A percentile compares a stretch with the other conserved stretches of the same genome.
Evolutionary conservation across 2,797 vertebrate genomes (phyloP).

Genomic region (Miichthys miiuy): DNA sequence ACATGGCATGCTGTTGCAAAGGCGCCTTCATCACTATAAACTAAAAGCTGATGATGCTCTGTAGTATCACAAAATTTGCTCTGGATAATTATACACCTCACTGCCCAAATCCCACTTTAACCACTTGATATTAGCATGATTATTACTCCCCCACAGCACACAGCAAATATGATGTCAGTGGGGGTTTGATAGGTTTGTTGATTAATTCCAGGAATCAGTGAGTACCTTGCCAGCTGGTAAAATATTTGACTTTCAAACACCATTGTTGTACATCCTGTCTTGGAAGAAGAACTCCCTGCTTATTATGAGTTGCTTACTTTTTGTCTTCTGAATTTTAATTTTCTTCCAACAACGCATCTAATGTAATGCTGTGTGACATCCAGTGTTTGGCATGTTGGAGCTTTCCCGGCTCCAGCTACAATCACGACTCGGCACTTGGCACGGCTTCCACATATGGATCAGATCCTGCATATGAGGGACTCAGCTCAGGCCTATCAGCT

Average conservation of each 20-base stretch:
- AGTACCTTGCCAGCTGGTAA: slow-evolving; percentile 18
- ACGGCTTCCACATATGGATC: background rate
- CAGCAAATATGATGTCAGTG: background rate
- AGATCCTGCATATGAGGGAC: background rate
- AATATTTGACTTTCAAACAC: slow-evolving; percentile 21
- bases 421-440: background rate
- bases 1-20: background rate
- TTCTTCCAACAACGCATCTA: background rate
- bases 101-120: slow-evolving; percentile 38
- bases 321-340: background rate
- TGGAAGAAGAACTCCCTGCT: background rate
- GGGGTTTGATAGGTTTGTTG: slow-evolving; percentile 37
- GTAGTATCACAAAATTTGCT: slow-evolving; percentile 18
- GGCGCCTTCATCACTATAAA: slow-evolving; percentile 4
- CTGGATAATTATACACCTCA: slow-evolving; percentile 49
- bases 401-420: background rate
- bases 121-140: slow-evolving; percentile 18
- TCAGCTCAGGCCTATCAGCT: background rate
- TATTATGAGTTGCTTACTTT: background rate
- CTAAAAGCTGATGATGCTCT: slow-evolving; percentile 6
- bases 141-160: slow-evolving; percentile 22
- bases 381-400: background rate
- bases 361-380: background rate
- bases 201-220: slow-evolving; percentile 38
- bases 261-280: background rate